phyloP scores from a whole-genome alignment of 2,888 invertebrate genomes.

The Apocheima hispidaria region DNA sequence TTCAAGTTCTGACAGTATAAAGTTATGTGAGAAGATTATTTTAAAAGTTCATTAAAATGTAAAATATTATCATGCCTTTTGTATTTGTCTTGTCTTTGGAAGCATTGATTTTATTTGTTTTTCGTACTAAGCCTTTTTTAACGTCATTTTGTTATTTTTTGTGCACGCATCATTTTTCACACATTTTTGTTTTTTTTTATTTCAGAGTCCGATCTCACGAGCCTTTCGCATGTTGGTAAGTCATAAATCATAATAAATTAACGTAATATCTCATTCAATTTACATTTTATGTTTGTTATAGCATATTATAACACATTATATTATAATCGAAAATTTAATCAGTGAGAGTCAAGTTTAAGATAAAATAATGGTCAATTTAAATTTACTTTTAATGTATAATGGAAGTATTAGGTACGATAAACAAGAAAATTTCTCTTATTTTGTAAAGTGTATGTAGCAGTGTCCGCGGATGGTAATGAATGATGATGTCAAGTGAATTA shows the following conservation, averaged over 20 bases:
- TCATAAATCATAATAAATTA: conserved; percentile 48
- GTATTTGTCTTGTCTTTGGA: not conserved
- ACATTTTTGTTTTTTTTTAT: conserved; percentile 72
- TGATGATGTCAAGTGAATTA: too few species aligned
- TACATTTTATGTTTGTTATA: conserved; percentile 23
- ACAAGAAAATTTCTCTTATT: too few species aligned
- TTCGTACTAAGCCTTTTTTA: not conserved
- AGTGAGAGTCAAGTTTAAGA: not conserved
- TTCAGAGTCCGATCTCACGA: conserved; percentile 88
- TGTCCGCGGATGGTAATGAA: too few species aligned
- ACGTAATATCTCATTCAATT: conserved; percentile 38
- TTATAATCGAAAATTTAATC: not conserved
- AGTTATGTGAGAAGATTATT: too few species aligned
- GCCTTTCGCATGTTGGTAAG: conserved; percentile 88
- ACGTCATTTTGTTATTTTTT: conserved; percentile 8
- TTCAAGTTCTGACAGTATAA: too few species aligned
- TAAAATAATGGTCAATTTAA: not conserved
- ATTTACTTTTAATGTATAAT: too few species aligned
- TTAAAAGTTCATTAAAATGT: not conserved
- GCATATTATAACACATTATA: not conserved
- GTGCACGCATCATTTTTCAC: conserved; percentile 58
- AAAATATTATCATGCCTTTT: too few species aligned
- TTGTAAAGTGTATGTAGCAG: too few species aligned
- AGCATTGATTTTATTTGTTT: not conserved
- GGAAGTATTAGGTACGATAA: too few species aligned